These are phyloP conservation scores for sheep (Ovis aries) DNA, from an alignment of 2,113 vertebrate genomes.

Conservation along the genomic window ARS-UI_Ramb_v3.0 NC_056055.1:58521001-58521500, in stretches of 20 bases:
- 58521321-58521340: neutral
- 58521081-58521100: neutral
- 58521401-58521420: neutral
- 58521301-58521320: neutral
- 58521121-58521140: neutral
- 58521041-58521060: neutral
- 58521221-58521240: neutral
- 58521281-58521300: neutral
- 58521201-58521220: no score
- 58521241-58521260: neutral
- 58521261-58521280: neutral
- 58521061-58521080: neutral
- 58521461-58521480: neutral
- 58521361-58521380: neutral
- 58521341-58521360: neutral
- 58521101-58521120: neutral
- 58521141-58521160: neutral
- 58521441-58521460: neutral
- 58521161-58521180: neutral
- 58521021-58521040: neutral
- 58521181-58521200: neutral
- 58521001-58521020: neutral
- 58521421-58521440: neutral
- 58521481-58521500: neutral
- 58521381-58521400: neutral